Evolutionary conservation across 1,140 invertebrate species (phyloP).

Genomic region (Orius laevigatus): DNA sequence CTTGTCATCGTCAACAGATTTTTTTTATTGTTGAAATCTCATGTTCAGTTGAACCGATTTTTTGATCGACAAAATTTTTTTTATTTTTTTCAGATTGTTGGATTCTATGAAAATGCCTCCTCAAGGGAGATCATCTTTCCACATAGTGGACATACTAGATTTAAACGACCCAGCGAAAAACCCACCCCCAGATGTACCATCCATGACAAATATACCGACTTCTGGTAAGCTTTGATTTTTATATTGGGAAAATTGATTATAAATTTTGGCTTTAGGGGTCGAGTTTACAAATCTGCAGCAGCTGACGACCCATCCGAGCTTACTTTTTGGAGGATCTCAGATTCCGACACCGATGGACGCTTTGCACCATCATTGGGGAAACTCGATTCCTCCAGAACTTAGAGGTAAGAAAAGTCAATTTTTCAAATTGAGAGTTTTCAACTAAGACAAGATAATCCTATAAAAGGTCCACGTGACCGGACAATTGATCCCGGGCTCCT

Average conservation of each 20-base stretch:
- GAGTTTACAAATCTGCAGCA: slow-evolving; percentile 15
- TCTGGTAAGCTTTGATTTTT: not conserved
- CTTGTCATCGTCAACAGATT: too few species aligned
- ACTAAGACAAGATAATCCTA: too few species aligned
- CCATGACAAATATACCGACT: not conserved
- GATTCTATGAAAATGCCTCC: slow-evolving; percentile 49
- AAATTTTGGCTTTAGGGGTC: slow-evolving; percentile 14
- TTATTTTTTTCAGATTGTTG: slow-evolving; percentile 36
- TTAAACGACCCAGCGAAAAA: slow-evolving; percentile 30
- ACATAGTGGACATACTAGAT: slow-evolving; percentile 58
- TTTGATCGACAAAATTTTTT: too few species aligned
- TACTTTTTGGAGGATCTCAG: slow-evolving; percentile 17
- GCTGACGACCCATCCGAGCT: slow-evolving; percentile 9
- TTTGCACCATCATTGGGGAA: slow-evolving; percentile 22
- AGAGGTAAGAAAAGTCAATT: slow-evolving; percentile 18
- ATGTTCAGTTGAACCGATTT: too few species aligned
- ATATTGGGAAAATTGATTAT: not conserved
- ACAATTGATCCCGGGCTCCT: not conserved
- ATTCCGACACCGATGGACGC: slow-evolving; percentile 16
- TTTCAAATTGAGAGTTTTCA: too few species aligned
- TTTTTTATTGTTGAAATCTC: too few species aligned
- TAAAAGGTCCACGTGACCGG: not conserved
- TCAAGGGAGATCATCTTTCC: slow-evolving; percentile 44
- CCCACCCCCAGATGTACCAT: slow-evolving; percentile 1
- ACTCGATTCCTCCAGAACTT: slow-evolving; percentile 21